Conservation (phyloP, 2,113 vertebrate genomes). For the Nycticebus coucang region DNA sequence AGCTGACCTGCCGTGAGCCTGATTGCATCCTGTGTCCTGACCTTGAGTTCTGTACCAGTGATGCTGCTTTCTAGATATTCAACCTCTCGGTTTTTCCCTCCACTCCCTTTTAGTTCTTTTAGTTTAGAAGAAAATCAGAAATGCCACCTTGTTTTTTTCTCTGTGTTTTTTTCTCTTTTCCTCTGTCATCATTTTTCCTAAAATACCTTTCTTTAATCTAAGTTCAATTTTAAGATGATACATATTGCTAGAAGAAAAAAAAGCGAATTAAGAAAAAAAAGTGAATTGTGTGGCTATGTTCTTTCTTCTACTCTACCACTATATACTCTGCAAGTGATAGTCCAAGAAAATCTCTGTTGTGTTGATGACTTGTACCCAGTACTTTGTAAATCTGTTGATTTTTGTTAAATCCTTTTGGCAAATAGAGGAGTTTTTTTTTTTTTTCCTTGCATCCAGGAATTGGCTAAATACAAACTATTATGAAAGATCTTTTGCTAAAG, state of each 20-base stretch:
- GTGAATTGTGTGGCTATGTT: background rate
- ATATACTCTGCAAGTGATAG: background rate
- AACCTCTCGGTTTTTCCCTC: background rate
- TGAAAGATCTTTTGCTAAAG: background rate
- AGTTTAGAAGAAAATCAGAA: background rate
- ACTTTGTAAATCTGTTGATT: conserved; percentile 22
- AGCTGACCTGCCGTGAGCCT: background rate
- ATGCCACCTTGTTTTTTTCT: background rate
- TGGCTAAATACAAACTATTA: background rate
- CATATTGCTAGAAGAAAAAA: background rate
- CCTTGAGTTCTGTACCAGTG: background rate
- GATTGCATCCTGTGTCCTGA: background rate
- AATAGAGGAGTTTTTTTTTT: background rate
- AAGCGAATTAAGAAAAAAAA: background rate
- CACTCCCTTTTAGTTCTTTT: background rate
- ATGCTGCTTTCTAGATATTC: background rate
- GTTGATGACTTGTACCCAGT: background rate
- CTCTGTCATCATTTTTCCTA: background rate
- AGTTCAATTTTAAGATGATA: background rate
- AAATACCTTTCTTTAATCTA: background rate
- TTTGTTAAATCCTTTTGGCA: conserved; percentile 6
- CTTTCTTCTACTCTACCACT: background rate
- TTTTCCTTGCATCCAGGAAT: background rate
- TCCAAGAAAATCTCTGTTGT: conserved; percentile 1
- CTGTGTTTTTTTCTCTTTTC: background rate